Evolutionary conservation across 2,113 vertebrate species (phyloP).

Genomic region (Tenebrosternarchus preto): DNA sequence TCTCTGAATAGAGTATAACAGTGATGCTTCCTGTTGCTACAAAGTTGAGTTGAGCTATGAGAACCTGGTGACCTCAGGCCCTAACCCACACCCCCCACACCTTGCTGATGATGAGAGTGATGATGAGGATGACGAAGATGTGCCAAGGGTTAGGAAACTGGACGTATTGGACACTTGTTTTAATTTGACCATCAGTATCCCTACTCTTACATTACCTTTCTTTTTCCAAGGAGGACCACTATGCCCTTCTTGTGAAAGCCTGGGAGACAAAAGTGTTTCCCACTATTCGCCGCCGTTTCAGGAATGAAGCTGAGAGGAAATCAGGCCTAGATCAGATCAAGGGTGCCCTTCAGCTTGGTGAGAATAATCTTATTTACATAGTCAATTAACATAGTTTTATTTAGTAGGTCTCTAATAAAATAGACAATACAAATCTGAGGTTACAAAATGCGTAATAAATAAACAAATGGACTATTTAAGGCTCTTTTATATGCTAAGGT

Average conservation of each 20-base stretch:
- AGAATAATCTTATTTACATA: slow-evolving; percentile 34
- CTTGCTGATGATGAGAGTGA: slow-evolving; percentile 96
- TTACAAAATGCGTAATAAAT: too few relatives aligned
- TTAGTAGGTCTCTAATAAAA: background rate
- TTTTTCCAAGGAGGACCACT: slow-evolving; percentile 88
- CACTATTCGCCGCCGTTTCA: slow-evolving; percentile 95
- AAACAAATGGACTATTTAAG: too few relatives aligned
- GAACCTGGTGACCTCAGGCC: slow-evolving; percentile 93
- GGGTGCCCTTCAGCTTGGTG: slow-evolving; percentile 94
- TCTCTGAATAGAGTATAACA: slow-evolving; percentile 87
- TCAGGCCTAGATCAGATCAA: slow-evolving; percentile 98
- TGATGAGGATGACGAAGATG: slow-evolving; percentile 92
- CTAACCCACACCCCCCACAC: slow-evolving; percentile 87
- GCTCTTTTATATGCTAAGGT: too few relatives aligned
- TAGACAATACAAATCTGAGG: too few relatives aligned
- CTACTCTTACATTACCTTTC: background rate
- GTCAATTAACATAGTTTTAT: background rate
- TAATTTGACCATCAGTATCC: background rate
- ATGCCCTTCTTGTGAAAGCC: slow-evolving; percentile 94
- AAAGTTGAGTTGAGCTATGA: slow-evolving; percentile 96
- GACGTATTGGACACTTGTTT: background rate
- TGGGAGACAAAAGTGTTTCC: slow-evolving; percentile 99
- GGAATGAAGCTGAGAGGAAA: slow-evolving; percentile 96
- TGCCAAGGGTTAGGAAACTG: slow-evolving; percentile 81
- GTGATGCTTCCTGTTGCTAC: slow-evolving; percentile 90